phyloP scores from a whole-genome alignment of 2,888 invertebrate species.

The Pammene fasciana region DNA sequence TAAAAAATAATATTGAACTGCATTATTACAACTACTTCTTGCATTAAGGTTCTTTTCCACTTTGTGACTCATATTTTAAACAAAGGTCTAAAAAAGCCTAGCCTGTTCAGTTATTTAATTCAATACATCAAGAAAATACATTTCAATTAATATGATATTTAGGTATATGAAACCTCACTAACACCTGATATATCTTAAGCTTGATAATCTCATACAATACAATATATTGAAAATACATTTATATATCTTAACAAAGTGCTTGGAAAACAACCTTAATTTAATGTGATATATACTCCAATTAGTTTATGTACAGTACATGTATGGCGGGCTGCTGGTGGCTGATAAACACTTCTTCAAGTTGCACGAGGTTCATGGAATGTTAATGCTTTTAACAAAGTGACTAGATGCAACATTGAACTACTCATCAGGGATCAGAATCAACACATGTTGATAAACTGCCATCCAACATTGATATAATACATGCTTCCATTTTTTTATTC shows the following conservation, averaged over 20 bases:
- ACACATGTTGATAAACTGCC: neutral
- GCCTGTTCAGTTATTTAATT: conserved; percentile 10
- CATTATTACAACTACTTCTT: conserved; percentile 34
- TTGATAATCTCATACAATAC: conserved; percentile 39
- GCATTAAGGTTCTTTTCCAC: conserved; percentile 40
- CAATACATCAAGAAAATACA: conserved; percentile 31
- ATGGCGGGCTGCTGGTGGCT: conserved; percentile 54
- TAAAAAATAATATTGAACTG: conserved; percentile 32
- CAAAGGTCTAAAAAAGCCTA: conserved; percentile 7
- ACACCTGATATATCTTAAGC: conserved; percentile 32
- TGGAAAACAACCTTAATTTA: conserved; percentile 51
- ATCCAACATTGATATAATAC: conserved; percentile 4
- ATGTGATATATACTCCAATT: conserved; percentile 43
- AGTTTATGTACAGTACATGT: conserved; percentile 58
- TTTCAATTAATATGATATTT: conserved; percentile 21
- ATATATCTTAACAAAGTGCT: conserved; percentile 47
- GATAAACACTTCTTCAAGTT: conserved; percentile 70
- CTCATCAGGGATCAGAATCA: neutral
- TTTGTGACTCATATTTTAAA: conserved; percentile 11
- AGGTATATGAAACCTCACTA: conserved; percentile 29
- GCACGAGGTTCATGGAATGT: conserved; percentile 79
- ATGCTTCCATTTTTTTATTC: conserved; percentile 44
- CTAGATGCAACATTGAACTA: conserved; percentile 65
- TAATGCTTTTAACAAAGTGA: conserved; percentile 73
- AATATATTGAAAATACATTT: conserved; percentile 38